phyloP scores from a whole-genome alignment of 2,113 vertebrate genomes.

The Natator depressus region DNA sequence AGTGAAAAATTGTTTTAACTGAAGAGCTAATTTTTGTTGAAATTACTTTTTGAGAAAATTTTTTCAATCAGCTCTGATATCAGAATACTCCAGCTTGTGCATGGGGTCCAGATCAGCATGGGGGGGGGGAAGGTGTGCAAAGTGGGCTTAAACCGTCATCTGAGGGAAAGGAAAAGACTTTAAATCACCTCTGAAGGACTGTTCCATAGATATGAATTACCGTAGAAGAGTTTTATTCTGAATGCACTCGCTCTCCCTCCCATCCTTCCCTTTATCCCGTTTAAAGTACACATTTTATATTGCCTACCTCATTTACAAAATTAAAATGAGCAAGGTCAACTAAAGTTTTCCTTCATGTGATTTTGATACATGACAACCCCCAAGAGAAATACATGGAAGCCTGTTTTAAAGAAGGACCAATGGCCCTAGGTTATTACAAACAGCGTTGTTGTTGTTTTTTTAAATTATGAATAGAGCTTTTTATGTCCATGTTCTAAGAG shows the following conservation, averaged over 20 bases:
- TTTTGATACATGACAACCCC: fast-evolving
- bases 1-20: background rate
- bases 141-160: conserved; percentile 66
- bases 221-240: conserved; percentile 43
- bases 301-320: background rate
- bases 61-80: conserved; percentile 22
- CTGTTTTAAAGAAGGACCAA: background rate
- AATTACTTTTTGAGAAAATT: conserved; percentile 30
- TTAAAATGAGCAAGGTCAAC: fast-evolving
- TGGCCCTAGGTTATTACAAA: background rate
- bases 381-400: background rate
- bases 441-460: too few relatives aligned
- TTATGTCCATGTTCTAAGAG: background rate
- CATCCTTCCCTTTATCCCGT: conserved; percentile 1
- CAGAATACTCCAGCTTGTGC: background rate
- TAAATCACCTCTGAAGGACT: conserved; percentile 44
- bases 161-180: conserved; percentile 67
- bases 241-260: background rate
- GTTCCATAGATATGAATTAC: conserved; percentile 58
- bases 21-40: background rate
- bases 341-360: background rate
- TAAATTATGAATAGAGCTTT: fast-evolving
- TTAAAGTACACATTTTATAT: conserved; percentile 20
- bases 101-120: conserved; percentile 37
- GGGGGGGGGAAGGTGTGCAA: background rate